phyloP scores from a whole-genome alignment of 2,797 vertebrate species.

The Thamnophis elegans region DNA sequence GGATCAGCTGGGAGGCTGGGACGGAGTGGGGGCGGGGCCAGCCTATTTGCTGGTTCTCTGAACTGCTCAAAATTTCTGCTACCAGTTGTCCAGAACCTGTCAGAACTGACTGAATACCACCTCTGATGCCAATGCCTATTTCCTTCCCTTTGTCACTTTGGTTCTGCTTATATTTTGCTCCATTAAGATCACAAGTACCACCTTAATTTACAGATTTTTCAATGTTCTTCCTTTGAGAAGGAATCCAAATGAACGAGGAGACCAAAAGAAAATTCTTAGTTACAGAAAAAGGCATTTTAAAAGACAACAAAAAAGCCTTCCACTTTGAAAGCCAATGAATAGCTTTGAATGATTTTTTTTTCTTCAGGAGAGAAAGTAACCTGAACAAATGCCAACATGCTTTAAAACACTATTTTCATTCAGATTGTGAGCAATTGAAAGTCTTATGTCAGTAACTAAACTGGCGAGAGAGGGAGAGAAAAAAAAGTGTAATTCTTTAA shows the following conservation, averaged over 20 bases:
- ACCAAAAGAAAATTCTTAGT: neutral
- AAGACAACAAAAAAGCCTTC: neutral
- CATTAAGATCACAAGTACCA: neutral
- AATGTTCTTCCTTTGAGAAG: neutral
- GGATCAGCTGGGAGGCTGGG: too few relatives aligned
- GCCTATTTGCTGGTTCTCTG: too few relatives aligned
- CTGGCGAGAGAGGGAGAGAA: constrained; percentile 41
- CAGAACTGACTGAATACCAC: too few relatives aligned
- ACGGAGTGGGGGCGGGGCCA: too few relatives aligned
- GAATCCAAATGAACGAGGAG: neutral
- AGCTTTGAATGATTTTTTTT: constrained; percentile 18
- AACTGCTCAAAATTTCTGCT: too few relatives aligned
- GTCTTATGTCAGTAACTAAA: constrained; percentile 45
- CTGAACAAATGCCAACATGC: constrained; percentile 53
- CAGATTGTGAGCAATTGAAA: constrained; percentile 47
- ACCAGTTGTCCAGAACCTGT: too few relatives aligned
- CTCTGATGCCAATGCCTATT: neutral
- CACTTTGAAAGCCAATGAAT: constrained; percentile 16
- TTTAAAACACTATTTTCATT: constrained; percentile 59
- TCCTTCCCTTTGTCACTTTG: neutral
- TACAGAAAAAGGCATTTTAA: neutral
- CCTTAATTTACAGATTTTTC: neutral
- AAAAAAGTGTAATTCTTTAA: constrained; percentile 25
- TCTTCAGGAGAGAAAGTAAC: constrained; percentile 19
- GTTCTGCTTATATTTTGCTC: neutral